Evolutionary conservation across 2,888 invertebrate species (phyloP).

Genomic region (Orchesellides sinensis): DNA sequence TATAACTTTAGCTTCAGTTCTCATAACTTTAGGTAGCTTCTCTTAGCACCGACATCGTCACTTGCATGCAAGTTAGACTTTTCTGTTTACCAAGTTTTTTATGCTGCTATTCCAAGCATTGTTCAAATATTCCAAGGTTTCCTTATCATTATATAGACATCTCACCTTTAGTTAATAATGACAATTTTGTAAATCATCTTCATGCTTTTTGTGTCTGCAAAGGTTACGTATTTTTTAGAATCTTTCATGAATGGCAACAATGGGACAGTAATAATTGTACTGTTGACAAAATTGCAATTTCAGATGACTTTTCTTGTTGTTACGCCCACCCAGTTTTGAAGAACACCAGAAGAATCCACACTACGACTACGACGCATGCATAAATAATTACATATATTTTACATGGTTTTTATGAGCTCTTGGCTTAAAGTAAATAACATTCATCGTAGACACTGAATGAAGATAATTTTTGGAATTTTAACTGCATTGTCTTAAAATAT

Average conservation of each 20-base stretch:
- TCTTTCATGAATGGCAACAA: conserved; percentile 42
- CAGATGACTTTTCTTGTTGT: conserved; percentile 60
- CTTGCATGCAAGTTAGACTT: neutral
- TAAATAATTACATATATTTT: conserved; percentile 54
- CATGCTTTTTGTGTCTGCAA: conserved; percentile 45
- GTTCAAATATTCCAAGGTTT: conserved; percentile 23
- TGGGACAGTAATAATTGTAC: conserved; percentile 42
- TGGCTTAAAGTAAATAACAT: neutral
- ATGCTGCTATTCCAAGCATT: neutral
- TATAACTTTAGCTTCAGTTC: neutral
- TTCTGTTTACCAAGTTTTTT: neutral
- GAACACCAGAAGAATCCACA: conserved; percentile 29
- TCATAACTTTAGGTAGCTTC: too few relatives aligned
- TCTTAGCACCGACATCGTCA: too few relatives aligned
- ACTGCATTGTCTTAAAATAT: conserved; percentile 53
- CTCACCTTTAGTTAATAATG: conserved; percentile 6
- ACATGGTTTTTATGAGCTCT: conserved; percentile 54
- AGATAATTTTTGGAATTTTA: conserved; percentile 42
- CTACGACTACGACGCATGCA: conserved; percentile 35
- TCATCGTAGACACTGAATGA: conserved; percentile 16
- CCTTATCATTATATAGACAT: neutral
- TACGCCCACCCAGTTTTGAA: conserved; percentile 66
- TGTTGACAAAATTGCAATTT: conserved; percentile 55
- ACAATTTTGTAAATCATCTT: conserved; percentile 40
- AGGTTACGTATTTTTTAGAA: conserved; percentile 58